Evolutionary conservation across 1,140 invertebrate genomes (phyloP), one percentile per base, ranked within the genome.

Genomic region (Papilio xuthus): DNA sequence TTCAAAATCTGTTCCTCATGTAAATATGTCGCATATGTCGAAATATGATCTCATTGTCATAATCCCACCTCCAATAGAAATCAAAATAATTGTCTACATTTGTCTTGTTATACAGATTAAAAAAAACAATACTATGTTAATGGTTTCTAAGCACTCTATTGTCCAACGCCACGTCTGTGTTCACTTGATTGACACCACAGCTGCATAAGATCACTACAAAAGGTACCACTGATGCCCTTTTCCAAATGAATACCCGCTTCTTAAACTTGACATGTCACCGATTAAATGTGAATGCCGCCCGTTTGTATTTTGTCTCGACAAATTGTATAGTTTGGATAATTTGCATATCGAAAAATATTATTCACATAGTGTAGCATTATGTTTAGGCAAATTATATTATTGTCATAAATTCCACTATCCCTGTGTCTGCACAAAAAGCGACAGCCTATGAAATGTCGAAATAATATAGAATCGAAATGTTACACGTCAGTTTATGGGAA

Each of bases 151-250:
- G 69, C 32, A 6, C 15, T 41, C 69, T 9, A 42, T 70, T 70
- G 69, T 70, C 28, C 26, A 20, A 32, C 37, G 67, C 26, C 63
- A 69, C 67, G 69, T n/a, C 32, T 32, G 26, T 32, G 26, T 67
- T n/a, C 50, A 26, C 67, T 70, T 70, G 69, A 70, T n/a, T 70
- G 69, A 42, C 69, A 70, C 32, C 69, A 37, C 69, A 70, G 69
- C 69, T 70, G 69, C 37, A 20, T 41, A n/a, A 69, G 67, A 70
- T 70, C 69, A 23, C 56, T 20, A 70, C 69, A 70, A 70, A 70
- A 70, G 69, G 69, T 70, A 42, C 32, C 37, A n/a, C 7, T 32
- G 32, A 41, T 70, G 69, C 69, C 69, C 69, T 70, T 41, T 41
- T 20, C 18, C 8, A 41, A 70, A 70, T 41, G 15, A 70, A 70